A percentile compares a stretch with the other conserved stretches of the same genome.
Conservation (phyloP, 2,113 vertebrate genomes). For the Corythornis madagascariensis region DNA sequence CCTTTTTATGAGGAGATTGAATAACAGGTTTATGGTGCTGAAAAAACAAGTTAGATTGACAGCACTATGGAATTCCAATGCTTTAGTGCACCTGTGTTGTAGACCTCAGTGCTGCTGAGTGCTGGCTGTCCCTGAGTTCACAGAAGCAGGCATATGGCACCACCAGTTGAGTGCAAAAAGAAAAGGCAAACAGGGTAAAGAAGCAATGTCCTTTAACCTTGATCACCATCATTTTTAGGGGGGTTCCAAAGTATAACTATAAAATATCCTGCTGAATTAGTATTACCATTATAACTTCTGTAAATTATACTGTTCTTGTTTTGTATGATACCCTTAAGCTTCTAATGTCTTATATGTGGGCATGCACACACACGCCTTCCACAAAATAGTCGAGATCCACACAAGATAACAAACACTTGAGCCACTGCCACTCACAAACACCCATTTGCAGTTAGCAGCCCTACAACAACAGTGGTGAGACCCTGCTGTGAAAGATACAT, state of each 20-base stretch:
- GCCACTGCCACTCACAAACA: background rate
- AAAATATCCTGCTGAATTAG: background rate
- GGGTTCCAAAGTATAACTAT: fast-evolving
- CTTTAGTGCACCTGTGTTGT: background rate
- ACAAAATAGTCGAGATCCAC: background rate
- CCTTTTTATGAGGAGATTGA: background rate
- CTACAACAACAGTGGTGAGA: background rate
- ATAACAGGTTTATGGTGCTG: background rate
- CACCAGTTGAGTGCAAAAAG: background rate
- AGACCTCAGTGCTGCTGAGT: background rate
- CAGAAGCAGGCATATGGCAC: fast-evolving
- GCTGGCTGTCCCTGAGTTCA: background rate
- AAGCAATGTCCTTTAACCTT: background rate
- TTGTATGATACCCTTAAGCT: background rate
- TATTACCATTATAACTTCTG: background rate
- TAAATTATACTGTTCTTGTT: background rate
- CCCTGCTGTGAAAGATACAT: background rate
- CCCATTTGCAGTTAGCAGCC: background rate
- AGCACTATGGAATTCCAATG: fast-evolving
- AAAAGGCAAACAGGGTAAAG: background rate
- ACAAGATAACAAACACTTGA: background rate
- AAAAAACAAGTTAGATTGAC: background rate
- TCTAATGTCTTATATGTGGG: background rate
- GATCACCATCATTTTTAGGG: background rate
- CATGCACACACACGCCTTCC: background rate